Evolutionary conservation across 2,888 invertebrate species (phyloP).

Genomic region (Geophilus truncorum): DNA sequence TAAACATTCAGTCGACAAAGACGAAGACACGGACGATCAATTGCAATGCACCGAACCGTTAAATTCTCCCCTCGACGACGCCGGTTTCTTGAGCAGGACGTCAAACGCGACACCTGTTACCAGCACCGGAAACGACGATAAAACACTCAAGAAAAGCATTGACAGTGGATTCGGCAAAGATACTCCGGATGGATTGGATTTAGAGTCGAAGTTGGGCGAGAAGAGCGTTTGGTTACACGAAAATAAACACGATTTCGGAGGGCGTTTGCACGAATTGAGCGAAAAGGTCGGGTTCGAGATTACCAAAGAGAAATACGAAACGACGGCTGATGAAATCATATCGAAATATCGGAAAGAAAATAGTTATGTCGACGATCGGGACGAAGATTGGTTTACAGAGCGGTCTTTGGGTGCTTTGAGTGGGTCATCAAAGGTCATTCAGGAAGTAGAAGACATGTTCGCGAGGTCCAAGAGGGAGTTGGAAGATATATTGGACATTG

Average conservation of each 20-base stretch:
- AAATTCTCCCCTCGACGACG: background rate
- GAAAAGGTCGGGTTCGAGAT: background rate
- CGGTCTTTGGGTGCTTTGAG: background rate
- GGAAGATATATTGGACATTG: background rate
- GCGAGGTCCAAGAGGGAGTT: background rate
- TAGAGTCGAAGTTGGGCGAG: no score
- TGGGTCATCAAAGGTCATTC: background rate
- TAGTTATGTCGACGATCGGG: no score
- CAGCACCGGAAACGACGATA: background rate
- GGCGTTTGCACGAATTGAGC: background rate
- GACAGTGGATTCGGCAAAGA: background rate
- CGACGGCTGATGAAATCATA: background rate
- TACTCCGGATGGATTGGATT: background rate
- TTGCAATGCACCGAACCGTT: no score
- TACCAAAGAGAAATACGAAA: background rate
- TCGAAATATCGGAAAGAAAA: no score
- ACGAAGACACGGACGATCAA: background rate
- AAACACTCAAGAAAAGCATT: background rate
- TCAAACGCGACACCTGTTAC: background rate
- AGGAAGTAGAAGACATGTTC: background rate
- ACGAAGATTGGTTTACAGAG: no score
- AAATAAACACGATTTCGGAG: no score
- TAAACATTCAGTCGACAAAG: background rate
- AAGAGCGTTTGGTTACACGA: no score
- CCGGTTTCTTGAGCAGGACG: background rate